These are phyloP conservation scores for Pseudomyrmex flavicornis DNA, from an alignment of 1,140 invertebrate genomes.

Conservation along the genomic window DNA sequence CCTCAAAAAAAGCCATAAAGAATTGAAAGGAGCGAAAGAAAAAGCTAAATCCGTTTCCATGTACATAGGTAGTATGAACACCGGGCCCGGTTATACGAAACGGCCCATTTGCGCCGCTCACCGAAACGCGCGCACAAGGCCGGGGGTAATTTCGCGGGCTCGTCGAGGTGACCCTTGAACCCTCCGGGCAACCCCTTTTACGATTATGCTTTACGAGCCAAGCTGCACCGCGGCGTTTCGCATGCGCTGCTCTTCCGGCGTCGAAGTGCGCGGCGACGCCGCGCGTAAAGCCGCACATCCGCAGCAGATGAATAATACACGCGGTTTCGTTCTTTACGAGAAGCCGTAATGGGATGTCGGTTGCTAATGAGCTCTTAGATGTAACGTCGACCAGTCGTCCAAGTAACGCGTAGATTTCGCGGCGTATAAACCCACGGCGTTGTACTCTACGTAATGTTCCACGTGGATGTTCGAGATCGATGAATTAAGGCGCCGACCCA, in stretches of 20 bases:
- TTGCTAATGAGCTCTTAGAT: constrained; percentile 80
- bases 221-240: constrained; percentile 25
- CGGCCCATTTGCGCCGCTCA: constrained; percentile 58
- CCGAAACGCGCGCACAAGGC: constrained; percentile 29
- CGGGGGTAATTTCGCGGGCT: constrained; percentile 56
- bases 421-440: not conserved
- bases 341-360: constrained; percentile 80
- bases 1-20: not conserved
- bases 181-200: constrained; percentile 66
- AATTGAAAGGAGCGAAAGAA: not conserved
- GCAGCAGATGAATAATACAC: constrained; percentile 60
- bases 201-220: constrained; percentile 79
- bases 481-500: constrained; percentile 67
- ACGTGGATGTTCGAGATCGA: constrained; percentile 5
- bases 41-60: not conserved
- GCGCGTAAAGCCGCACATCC: constrained; percentile 60
- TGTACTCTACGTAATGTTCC: not conserved
- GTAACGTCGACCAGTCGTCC: constrained; percentile 67
- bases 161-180: constrained; percentile 54
- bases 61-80: constrained; percentile 23
- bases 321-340: constrained; percentile 82
- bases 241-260: constrained; percentile 63
- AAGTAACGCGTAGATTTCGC: constrained; percentile 61
- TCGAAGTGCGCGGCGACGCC: not conserved
- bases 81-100: constrained; percentile 22